A percentile compares a stretch with the other conserved stretches of the same genome.
Evolutionary conservation across 2,113 vertebrate species (phyloP).

Genomic region (Cynopterus brachyotis): DNA sequence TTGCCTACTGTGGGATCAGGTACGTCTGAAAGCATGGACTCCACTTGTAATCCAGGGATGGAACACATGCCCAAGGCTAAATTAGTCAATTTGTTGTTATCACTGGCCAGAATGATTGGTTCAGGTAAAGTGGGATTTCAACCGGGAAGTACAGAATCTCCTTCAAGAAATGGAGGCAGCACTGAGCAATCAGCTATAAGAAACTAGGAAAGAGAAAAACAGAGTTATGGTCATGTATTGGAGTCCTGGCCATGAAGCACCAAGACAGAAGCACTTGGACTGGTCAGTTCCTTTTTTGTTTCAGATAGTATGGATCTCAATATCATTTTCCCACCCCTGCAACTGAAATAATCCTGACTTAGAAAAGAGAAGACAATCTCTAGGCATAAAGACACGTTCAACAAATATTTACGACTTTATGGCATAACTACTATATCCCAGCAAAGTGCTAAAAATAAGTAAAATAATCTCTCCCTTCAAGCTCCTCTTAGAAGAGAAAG

Average conservation of each 20-base stretch:
- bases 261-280: not conserved
- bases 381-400: not conserved
- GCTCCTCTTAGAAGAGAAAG: not conserved
- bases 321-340: not conserved
- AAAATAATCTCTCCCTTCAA: not conserved
- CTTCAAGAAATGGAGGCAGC: not conserved
- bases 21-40: not conserved
- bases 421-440: not conserved
- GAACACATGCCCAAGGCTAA: not conserved
- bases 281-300: not conserved
- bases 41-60: not conserved
- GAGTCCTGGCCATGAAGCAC: not conserved
- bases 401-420: not conserved
- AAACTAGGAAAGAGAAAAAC: constrained; percentile 10
- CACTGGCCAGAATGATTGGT: not conserved
- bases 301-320: not conserved
- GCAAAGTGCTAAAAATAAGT: not conserved
- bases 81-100: not conserved
- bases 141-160: not conserved
- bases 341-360: constrained; percentile 6
- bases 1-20: not conserved
- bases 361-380: not conserved
- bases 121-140: not conserved
- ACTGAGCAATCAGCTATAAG: not conserved
- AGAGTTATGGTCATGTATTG: not conserved